Percentiles rank a stretch among this genome's conserved stretches.
Conservation (phyloP, 2,797 vertebrate species). For the Macropus fuliginosus region DNA sequence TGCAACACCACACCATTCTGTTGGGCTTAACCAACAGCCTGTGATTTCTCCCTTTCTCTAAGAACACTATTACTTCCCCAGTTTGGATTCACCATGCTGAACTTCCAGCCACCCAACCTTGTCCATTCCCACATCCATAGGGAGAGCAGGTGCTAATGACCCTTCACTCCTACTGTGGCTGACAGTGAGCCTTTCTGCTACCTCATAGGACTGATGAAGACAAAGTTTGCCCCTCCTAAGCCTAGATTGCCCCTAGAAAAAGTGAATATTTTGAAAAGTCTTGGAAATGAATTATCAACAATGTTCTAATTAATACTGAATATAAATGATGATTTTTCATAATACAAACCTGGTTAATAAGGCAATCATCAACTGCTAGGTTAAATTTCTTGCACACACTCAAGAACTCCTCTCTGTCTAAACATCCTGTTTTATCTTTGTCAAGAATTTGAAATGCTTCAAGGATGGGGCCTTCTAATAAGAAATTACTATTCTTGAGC, state of each 20-base stretch:
- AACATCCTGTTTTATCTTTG: constrained; percentile 77
- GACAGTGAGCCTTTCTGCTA: neutral
- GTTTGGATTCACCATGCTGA: neutral
- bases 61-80: neutral
- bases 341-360: constrained; percentile 83
- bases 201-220: neutral
- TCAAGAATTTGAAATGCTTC: constrained; percentile 78
- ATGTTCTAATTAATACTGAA: neutral
- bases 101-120: neutral
- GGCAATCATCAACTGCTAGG: constrained; percentile 71
- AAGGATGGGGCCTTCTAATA: constrained; percentile 64
- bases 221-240: neutral
- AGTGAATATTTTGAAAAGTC: neutral
- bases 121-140: neutral
- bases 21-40: neutral
- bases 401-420: constrained; percentile 81
- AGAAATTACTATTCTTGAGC: constrained; percentile 72
- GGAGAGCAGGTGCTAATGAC: neutral
- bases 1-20: neutral
- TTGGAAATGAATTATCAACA: neutral
- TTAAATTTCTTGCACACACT: constrained; percentile 78
- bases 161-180: neutral
- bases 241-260: neutral
- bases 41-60: neutral
- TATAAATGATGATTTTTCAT: neutral